These are phyloP conservation scores for Pseudolaguvia tuberculata DNA, from an alignment of 2,113 vertebrate genomes.

Conservation along the genomic window DNA sequence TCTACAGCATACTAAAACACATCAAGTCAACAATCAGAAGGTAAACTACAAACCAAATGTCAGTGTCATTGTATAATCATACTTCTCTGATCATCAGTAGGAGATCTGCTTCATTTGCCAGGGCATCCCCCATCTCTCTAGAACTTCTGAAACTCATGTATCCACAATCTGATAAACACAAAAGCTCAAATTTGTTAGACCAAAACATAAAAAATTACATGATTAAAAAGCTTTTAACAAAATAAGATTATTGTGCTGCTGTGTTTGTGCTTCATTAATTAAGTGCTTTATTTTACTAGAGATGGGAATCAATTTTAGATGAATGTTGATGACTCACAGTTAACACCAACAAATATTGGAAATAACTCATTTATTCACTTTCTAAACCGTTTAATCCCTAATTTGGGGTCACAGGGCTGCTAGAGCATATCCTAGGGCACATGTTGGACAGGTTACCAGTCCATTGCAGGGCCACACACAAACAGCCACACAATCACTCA, in stretches of 20 bases:
- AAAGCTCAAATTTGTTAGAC: neutral
- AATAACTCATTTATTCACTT: no score
- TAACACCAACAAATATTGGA: neutral
- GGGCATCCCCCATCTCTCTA: constrained; percentile 79
- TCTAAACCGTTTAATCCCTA: neutral
- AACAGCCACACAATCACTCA: no score
- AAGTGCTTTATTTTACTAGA: neutral
- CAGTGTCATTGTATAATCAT: constrained; percentile 18
- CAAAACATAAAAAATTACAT: neutral
- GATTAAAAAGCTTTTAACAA: neutral
- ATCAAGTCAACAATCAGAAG: neutral
- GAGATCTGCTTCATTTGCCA: constrained; percentile 82
- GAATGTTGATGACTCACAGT: neutral
- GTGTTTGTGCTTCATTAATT: neutral
- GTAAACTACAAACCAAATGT: neutral
- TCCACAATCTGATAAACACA: neutral
- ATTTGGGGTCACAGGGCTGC: no score
- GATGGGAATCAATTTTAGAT: neutral
- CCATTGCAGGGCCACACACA: no score
- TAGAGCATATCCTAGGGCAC: no score
- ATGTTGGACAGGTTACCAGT: no score
- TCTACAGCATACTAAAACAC: neutral
- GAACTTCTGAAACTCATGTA: constrained; percentile 54
- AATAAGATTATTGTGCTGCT: neutral
- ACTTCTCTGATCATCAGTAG: constrained; percentile 88